phyloP scores from a whole-genome alignment of 2,113 vertebrate genomes.

The Epinephelus moara region DNA sequence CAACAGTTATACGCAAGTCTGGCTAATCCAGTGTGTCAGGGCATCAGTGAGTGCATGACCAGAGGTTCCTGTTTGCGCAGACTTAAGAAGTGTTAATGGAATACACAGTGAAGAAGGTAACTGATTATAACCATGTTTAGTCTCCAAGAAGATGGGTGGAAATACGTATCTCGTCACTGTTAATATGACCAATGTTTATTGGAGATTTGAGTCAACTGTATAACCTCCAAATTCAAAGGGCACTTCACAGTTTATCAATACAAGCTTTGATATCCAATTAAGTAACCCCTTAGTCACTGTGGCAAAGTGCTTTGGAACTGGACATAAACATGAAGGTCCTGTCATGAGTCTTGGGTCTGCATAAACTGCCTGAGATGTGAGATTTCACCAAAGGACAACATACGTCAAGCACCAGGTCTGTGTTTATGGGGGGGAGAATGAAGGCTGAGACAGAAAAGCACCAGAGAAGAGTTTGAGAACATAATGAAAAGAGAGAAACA shows the following conservation, averaged over 20 bases:
- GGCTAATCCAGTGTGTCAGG: neutral
- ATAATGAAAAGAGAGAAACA: neutral
- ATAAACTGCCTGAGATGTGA: constrained; percentile 1
- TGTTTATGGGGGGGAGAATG: neutral
- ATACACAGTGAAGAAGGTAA: neutral
- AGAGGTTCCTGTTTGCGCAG: neutral
- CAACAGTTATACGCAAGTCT: neutral
- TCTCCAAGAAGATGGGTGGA: neutral
- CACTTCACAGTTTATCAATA: neutral
- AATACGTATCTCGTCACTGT: neutral
- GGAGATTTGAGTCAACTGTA: constrained; percentile 6
- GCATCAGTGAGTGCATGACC: neutral
- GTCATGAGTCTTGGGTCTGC: neutral
- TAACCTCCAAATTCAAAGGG: neutral
- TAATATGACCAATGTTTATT: neutral
- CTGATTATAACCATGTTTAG: constrained; percentile 23
- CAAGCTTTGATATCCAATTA: constrained; percentile 6
- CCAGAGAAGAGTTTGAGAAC: neutral
- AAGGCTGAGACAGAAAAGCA: neutral
- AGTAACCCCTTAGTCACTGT: constrained; percentile 9
- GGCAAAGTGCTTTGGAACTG: neutral
- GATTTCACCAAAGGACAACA: neutral
- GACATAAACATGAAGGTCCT: constrained; percentile 25
- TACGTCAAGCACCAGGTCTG: neutral
- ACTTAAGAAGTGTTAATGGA: neutral